These are phyloP conservation scores for Drosophila monieri DNA, from an alignment of 2,888 invertebrate genomes.

Conservation along the genomic window DNA sequence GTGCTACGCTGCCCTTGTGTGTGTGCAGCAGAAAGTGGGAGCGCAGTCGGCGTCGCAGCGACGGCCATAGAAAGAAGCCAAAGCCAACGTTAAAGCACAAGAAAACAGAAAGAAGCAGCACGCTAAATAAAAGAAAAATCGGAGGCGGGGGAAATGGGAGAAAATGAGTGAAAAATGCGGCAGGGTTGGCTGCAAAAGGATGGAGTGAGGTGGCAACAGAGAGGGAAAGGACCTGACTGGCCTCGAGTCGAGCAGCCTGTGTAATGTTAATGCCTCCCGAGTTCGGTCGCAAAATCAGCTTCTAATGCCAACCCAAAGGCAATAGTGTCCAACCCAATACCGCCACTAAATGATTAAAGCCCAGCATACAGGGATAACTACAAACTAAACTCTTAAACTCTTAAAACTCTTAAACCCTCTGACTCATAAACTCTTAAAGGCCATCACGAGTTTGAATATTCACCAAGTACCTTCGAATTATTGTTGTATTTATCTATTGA, in stretches of 20 bases:
- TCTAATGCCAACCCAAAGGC: slow-evolving; percentile 6
- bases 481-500: too few relatives aligned
- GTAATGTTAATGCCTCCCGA: slow-evolving; percentile 16
- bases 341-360: too few relatives aligned
- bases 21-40: slow-evolving; percentile 20
- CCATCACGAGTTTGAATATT: too few relatives aligned
- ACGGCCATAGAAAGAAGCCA: slow-evolving; percentile 40
- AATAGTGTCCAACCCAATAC: neutral
- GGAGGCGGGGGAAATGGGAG: slow-evolving; percentile 27
- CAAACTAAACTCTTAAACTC: too few relatives aligned
- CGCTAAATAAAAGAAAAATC: slow-evolving; percentile 74
- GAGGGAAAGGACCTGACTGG: slow-evolving; percentile 33
- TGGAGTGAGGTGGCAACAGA: slow-evolving; percentile 4
- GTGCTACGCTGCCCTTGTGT: slow-evolving; percentile 26
- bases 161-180: slow-evolving; percentile 61
- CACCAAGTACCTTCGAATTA: too few relatives aligned
- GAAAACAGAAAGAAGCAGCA: slow-evolving; percentile 37
- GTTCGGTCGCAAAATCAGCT: slow-evolving; percentile 28
- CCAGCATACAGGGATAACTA: too few relatives aligned
- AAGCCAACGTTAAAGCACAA: slow-evolving; percentile 39
- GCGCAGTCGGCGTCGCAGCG: slow-evolving; percentile 35
- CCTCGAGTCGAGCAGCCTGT: slow-evolving; percentile 1
- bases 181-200: neutral
- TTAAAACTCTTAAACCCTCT: too few relatives aligned
- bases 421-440: too few relatives aligned